Evolutionary conservation across 2,888 invertebrate genomes (phyloP).

Genomic region (Drosophila mimetica): DNA sequence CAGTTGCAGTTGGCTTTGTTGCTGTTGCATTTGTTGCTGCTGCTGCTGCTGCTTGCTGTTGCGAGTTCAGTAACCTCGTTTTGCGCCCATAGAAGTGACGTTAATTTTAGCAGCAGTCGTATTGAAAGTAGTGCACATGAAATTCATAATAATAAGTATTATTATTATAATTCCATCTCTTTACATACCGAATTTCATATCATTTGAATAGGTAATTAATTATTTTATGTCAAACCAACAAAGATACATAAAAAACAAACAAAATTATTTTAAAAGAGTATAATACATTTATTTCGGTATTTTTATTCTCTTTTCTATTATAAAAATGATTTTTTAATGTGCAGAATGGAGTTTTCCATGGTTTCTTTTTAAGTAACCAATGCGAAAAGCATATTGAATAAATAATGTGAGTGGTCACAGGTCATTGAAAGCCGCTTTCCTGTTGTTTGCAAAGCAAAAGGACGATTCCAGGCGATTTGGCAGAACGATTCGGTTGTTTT

Average conservation of each 20-base stretch:
- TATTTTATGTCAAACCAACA: too few species aligned
- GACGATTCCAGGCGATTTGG: constrained; percentile 2
- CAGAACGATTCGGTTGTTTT: constrained; percentile 1
- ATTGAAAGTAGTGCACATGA: background rate
- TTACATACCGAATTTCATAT: background rate
- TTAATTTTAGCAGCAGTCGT: constrained; percentile 20
- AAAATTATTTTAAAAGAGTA: too few species aligned
- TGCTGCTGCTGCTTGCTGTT: constrained; percentile 18
- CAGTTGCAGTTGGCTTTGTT: constrained; percentile 12
- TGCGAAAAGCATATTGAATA: background rate
- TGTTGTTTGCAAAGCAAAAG: background rate
- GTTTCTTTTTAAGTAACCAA: background rate
- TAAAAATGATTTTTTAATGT: too few species aligned
- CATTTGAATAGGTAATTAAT: too few species aligned
- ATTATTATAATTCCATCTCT: background rate
- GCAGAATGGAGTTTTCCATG: too few species aligned
- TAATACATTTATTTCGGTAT: too few species aligned
- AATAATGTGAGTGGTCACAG: background rate
- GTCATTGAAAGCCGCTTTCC: constrained; percentile 1
- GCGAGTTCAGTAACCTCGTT: constrained; percentile 65
- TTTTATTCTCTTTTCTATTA: too few species aligned
- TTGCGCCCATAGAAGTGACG: constrained; percentile 55
- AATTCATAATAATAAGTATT: background rate
- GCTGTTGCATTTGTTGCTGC: background rate
- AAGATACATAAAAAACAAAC: too few species aligned